These are phyloP conservation scores for Rhagoletis zephyria DNA, from an alignment of 1,140 invertebrate genomes.

Conservation along the genomic window DNA sequence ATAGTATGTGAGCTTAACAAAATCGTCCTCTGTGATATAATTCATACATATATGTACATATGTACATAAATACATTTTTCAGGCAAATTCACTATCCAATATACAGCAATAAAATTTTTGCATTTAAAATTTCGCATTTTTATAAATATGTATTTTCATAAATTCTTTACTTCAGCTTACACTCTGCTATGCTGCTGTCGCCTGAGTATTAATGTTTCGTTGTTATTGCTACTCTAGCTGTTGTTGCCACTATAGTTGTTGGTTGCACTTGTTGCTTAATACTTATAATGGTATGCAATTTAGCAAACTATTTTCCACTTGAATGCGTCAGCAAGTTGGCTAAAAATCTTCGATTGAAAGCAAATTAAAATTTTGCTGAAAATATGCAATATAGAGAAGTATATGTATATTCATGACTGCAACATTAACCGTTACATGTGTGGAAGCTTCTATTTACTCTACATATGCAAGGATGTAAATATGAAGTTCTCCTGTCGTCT, in stretches of 20 bases:
- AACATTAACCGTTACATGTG: no score
- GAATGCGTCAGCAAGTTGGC: conserved; percentile 17
- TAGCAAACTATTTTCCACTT: conserved; percentile 45
- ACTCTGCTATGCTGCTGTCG: not conserved
- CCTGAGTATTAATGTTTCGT: not conserved
- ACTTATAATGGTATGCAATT: conserved; percentile 29
- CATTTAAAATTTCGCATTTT: conserved; percentile 27
- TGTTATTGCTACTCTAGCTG: not conserved
- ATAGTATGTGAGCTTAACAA: not conserved
- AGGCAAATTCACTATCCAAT: no score
- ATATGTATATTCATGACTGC: not conserved
- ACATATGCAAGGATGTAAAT: no score
- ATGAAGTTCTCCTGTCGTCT: no score
- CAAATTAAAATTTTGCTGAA: conserved; percentile 12
- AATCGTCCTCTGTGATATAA: not conserved
- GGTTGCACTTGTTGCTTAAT: not conserved
- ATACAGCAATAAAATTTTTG: no score
- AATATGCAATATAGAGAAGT: not conserved
- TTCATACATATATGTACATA: not conserved
- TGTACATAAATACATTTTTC: no score
- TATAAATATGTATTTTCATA: not conserved
- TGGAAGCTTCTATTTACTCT: no score
- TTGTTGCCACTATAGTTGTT: not conserved
- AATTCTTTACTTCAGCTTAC: not conserved
- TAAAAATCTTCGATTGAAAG: conserved; percentile 9